Percentiles rank a stretch among this genome's conserved stretches.
Evolutionary conservation across 30 jellyfish, hydroid and myxozoan species (phyloP).

Genomic region (Turritopsis rubra): DNA sequence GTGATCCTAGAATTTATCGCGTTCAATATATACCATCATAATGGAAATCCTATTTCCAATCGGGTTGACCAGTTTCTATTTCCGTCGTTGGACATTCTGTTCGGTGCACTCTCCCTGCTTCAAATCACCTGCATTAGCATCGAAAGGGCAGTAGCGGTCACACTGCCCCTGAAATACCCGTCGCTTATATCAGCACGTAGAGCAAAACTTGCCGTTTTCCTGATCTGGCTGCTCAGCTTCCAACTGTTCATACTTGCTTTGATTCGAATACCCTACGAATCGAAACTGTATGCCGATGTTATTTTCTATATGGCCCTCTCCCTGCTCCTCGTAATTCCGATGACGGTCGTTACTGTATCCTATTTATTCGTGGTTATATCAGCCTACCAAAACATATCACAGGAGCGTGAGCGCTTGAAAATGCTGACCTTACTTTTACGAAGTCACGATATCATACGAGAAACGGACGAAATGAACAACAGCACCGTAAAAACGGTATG

Average conservation of each 20-base stretch:
- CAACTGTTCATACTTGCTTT: not conserved
- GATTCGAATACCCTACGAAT: conserved; percentile 13
- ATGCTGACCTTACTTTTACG: conserved; percentile 8
- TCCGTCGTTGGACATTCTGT: conserved; percentile 29
- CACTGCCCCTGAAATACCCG: conserved; percentile 40
- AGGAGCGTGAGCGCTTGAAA: conserved; percentile 19
- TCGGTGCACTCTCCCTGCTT: conserved; percentile 21
- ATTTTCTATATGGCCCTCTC: not conserved
- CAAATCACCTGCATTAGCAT: conserved; percentile 29
- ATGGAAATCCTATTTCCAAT: not conserved
- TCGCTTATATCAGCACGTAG: conserved; percentile 18
- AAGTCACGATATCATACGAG: not conserved
- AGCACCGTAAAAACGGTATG: not conserved
- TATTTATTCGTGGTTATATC: conserved; percentile 13
- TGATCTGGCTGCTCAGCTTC: conserved; percentile 27
- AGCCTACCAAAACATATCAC: conserved; percentile 24
- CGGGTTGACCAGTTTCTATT: conserved; percentile 11
- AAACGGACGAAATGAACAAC: not conserved
- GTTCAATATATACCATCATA: conserved; percentile 5
- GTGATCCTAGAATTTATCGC: conserved; percentile 20
- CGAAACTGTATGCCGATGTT: not conserved
- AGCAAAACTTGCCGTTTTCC: conserved; percentile 7
- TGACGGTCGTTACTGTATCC: not conserved
- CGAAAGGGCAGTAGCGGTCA: conserved; percentile 43
- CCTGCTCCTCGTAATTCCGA: conserved; percentile 21